Evolutionary conservation across 2,888 invertebrate genomes (phyloP).

Genomic region (Philonicus albiceps): DNA sequence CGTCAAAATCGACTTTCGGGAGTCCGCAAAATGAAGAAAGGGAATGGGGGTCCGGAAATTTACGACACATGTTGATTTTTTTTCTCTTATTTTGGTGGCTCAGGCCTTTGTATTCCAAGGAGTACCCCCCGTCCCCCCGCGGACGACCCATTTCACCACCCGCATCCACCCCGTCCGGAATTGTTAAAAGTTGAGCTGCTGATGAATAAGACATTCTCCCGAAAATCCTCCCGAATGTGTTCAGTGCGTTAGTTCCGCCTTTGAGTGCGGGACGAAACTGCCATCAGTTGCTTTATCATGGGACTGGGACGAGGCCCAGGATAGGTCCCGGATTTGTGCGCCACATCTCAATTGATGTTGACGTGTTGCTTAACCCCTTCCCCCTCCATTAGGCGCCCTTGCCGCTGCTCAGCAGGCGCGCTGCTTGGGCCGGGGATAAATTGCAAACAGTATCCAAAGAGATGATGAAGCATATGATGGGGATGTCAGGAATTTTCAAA

Average conservation of each 20-base stretch:
- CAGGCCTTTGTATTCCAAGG: not conserved
- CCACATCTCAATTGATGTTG: slow-evolving; percentile 34
- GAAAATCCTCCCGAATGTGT: slow-evolving; percentile 29
- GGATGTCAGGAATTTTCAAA: slow-evolving; percentile 30
- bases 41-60: slow-evolving; percentile 15
- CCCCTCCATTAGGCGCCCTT: not conserved
- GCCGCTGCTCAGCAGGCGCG: not conserved
- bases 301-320: not conserved
- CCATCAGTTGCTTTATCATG: slow-evolving; percentile 27
- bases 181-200: slow-evolving; percentile 24
- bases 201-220: slow-evolving; percentile 26
- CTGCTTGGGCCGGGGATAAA: not conserved
- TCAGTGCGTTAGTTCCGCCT: slow-evolving; percentile 4
- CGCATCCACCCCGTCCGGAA: not conserved
- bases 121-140: not conserved
- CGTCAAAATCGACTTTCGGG: slow-evolving; percentile 3
- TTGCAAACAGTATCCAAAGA: slow-evolving; percentile 28
- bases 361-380: slow-evolving; percentile 33
- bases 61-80: slow-evolving; percentile 26
- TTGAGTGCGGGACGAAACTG: not conserved
- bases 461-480: slow-evolving; percentile 38
- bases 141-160: not conserved
- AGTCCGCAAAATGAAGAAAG: not conserved
- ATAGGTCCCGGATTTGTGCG: not conserved
- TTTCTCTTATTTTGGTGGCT: not conserved